Conservation (phyloP, 2,113 vertebrate species). For the Scalopus aquaticus region DNA sequence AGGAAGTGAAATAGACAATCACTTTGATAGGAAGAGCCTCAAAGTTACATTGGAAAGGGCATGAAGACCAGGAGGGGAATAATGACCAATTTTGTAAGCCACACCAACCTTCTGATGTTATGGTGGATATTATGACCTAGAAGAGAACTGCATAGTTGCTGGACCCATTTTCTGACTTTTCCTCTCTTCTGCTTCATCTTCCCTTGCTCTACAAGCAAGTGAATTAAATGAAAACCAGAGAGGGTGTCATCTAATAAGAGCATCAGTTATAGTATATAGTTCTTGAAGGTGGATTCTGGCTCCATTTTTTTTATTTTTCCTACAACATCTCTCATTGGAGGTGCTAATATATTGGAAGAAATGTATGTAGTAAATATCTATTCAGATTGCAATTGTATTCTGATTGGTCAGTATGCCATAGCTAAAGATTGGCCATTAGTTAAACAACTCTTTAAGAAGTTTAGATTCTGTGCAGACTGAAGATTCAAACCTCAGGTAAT, state of each 20-base stretch:
- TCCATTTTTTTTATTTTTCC: background rate
- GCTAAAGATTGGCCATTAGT: slow-evolving; percentile 4
- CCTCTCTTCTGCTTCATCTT: background rate
- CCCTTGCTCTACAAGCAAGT: background rate
- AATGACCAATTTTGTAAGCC: background rate
- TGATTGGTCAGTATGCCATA: background rate
- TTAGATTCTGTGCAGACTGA: background rate
- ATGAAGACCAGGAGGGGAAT: background rate
- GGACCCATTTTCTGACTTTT: background rate
- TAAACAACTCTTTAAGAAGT: background rate
- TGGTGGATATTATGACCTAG: background rate
- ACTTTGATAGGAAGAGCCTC: background rate
- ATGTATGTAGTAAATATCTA: background rate
- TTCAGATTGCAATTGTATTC: background rate
- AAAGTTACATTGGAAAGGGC: background rate
- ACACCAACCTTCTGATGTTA: background rate
- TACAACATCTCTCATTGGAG: background rate
- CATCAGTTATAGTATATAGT: background rate
- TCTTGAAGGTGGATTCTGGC: background rate
- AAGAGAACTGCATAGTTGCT: background rate
- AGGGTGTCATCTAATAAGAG: background rate
- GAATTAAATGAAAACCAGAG: background rate
- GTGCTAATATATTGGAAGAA: background rate
- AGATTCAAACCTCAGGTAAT: background rate
- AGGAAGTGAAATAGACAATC: background rate